Percentiles rank a stretch among this genome's conserved stretches.
Conservation (phyloP, 1,140 invertebrate genomes). For the Magallana ariakensis region DNA sequence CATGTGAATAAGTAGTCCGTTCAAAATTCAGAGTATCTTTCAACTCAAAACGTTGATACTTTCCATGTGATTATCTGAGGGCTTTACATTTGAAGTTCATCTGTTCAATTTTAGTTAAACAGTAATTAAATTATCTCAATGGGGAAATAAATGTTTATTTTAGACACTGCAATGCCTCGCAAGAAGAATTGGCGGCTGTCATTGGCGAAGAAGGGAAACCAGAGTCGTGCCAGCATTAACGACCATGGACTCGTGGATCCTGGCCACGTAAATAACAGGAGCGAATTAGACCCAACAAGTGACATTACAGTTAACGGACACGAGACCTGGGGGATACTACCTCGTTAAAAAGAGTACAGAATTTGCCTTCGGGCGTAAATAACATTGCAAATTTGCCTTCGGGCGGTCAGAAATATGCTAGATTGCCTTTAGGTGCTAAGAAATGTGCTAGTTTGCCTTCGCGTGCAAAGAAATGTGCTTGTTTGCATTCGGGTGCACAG, state of each 20-base stretch:
- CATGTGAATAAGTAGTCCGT: too few species aligned
- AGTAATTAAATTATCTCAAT: too few species aligned
- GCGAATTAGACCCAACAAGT: background rate
- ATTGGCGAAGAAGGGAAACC: background rate
- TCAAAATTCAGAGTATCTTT: too few species aligned
- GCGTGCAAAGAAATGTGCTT: background rate
- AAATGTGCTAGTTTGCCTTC: conserved; percentile 7
- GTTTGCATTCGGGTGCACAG: background rate
- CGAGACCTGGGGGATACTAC: conserved; percentile 10
- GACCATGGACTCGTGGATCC: background rate
- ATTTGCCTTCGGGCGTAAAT: background rate
- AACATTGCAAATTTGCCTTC: conserved; percentile 1
- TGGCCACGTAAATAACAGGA: background rate
- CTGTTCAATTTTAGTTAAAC: too few species aligned
- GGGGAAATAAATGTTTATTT: background rate
- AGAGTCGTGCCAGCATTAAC: background rate
- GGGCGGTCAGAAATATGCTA: background rate
- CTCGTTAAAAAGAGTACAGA: conserved; percentile 2
- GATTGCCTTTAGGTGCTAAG: background rate
- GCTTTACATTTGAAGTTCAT: too few species aligned
- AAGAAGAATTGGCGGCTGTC: background rate
- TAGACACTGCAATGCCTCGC: background rate
- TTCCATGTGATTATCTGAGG: too few species aligned
- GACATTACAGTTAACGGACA: background rate
- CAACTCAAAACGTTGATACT: too few species aligned